Conservation (phyloP, 2,888 invertebrate species). For the Trichogramma evanescens region DNA sequence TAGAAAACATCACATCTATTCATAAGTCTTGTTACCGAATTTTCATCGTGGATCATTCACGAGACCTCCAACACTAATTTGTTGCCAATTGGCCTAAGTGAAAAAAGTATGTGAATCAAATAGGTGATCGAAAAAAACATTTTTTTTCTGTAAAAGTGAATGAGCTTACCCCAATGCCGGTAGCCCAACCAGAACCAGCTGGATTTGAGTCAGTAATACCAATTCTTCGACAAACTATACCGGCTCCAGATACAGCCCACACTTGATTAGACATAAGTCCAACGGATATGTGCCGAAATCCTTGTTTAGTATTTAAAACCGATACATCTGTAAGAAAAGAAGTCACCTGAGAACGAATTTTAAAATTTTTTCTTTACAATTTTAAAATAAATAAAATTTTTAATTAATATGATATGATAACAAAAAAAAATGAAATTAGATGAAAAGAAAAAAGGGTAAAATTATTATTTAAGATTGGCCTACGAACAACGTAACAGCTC, state of each 20-base stretch:
- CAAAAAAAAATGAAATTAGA: not conserved
- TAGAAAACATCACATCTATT: constrained; percentile 2
- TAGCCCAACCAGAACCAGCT: constrained; percentile 72
- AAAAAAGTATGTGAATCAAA: constrained; percentile 1
- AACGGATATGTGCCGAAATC: constrained; percentile 68
- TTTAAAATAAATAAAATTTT: constrained; percentile 1
- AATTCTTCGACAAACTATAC: constrained; percentile 63
- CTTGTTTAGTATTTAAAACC: constrained; percentile 44
- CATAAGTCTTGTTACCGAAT: too few species aligned
- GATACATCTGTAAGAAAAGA: constrained; percentile 34
- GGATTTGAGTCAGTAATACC: constrained; percentile 69
- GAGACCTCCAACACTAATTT: constrained; percentile 38
- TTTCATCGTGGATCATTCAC: not conserved
- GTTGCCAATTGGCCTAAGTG: constrained; percentile 43
- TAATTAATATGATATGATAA: not conserved
- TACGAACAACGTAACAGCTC: constrained; percentile 21
- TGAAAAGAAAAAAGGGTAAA: not conserved
- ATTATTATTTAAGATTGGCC: constrained; percentile 9
- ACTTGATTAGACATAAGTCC: constrained; percentile 57
- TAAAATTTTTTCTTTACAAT: not conserved
- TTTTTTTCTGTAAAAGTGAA: not conserved
- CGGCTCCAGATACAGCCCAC: constrained; percentile 70
- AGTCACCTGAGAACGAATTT: not conserved
- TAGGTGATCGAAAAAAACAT: constrained; percentile 1
- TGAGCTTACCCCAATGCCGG: constrained; percentile 54